Evolutionary conservation across 2,113 vertebrate genomes (phyloP), one percentile per base, ranked within the genome.

Genomic region (Carassius carassius): DNA sequence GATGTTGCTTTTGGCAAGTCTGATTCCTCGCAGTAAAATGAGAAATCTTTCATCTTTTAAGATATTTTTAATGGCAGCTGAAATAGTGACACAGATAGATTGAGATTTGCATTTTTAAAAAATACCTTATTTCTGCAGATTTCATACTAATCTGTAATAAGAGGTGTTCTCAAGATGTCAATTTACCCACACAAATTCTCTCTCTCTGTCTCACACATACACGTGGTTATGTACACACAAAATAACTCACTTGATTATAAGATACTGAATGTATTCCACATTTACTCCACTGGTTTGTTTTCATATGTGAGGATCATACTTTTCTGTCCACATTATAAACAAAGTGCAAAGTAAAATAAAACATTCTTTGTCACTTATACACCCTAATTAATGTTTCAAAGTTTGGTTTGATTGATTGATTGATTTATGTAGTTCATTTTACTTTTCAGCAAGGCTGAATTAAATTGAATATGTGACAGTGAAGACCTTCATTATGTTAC

Each of bases 1-100:
- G 75, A 70, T 32, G 81, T 82, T 83, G 19, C 16, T 86, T 86
- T 86, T 14, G 37, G 23, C 58, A 70, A 60, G n/a, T 19, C 62
- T 51, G 12, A 65, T 75, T 74, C 51, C 29, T 75, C 16, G 8
- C 12, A 49, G 75, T 25, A n/a, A 73, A 51, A 54, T 25, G 17
- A 85, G 9, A 3, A 65, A 80, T 65, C 76, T 78, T 60, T 62
- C 32, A 78, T 78, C 56, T 62, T 78, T 78, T 41, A 16, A 78
- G 35, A 3, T 1, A 23, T 60, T 21, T 75, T 37, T 41, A 78
- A 78, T 44, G 19, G 21, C 56, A 60, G 25, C 29, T 37, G 19
- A 78, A 79, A 63, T 14, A 51, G 67, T 84, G 41, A 79, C 65
- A 81, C 44, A 29, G 84, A 85, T 2, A 35, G 56, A 78, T 63